Base-by-base conservation (phyloP, 2,888 invertebrate genomes). In the Imbricaverruca yamaguchii region DNA sequence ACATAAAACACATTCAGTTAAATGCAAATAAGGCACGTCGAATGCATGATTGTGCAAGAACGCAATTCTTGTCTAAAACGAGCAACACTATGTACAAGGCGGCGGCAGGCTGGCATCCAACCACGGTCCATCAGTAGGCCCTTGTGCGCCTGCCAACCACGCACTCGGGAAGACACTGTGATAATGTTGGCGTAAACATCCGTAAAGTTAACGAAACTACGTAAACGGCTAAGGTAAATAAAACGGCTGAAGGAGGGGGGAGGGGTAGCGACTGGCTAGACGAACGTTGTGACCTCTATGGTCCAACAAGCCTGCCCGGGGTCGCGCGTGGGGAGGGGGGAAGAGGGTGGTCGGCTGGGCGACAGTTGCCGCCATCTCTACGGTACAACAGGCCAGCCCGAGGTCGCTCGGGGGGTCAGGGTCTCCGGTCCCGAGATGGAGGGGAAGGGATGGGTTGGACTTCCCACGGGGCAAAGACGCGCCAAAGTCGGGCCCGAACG, bases 41-140 rank as follows among this genome's bases (percentile, higher is more conserved):
- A 74, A 74, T 74, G 74, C 74, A 74, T 74, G 74, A 74, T 74
- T 74, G 74, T 74, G 74, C 74, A 74, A 74, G 53, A 74, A 74
- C 74, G 74, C 74, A 74, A 74, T 74, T 74, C 74, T 74, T 74
- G 74, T 53, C 74, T 74, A 74, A 74, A 74, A 74, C 74, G 59
- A 59, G 59, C 59, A 59, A 74, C 53, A 74, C 74, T 74, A 74
- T 74, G 74, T 74, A 74, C 74, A 74, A 21, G 59, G 59, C 59
- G 59, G 11, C 12, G 59, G 59, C 39, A 39, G 39, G 39, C 39
- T 39, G 39, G 4, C 39, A 39, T 39, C 39, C 39, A 4, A 39
- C 39, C 4, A 39, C 39, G 39, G 39, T 4, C 39, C 39, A 3
- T 39, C 39, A 39, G 39, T 25, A 7, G 1, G 25, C 0, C 39